phyloP scores from a whole-genome alignment of 1,140 invertebrate species.

The Drosophila lacertosa region DNA sequence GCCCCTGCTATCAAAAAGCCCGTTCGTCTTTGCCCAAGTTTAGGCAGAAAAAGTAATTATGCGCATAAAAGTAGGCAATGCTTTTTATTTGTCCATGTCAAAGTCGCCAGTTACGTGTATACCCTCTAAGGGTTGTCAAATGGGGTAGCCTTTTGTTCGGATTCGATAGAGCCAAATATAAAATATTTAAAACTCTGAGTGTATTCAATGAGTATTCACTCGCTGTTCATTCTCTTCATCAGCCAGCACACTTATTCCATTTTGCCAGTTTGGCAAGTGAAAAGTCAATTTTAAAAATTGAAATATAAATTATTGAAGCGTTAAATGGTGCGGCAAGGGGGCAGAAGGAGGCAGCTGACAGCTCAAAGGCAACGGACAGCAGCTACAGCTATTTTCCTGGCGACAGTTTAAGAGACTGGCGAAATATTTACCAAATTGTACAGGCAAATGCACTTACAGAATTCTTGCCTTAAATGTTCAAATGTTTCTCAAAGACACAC shows the following conservation, averaged over 20 bases:
- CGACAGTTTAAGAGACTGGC: conserved; percentile 30
- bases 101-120: neutral
- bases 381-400: conserved; percentile 14
- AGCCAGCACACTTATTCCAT: neutral
- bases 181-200: neutral
- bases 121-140: too few relatives aligned
- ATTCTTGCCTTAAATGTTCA: neutral
- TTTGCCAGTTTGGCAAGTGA: conserved; percentile 43
- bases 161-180: too few relatives aligned
- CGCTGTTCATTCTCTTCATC: neutral
- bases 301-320: conserved; percentile 75
- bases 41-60: conserved; percentile 56
- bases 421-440: conserved; percentile 55
- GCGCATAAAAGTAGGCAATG: conserved; percentile 52
- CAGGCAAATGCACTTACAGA: conserved; percentile 43
- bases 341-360: neutral
- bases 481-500: neutral
- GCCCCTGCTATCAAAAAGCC: neutral
- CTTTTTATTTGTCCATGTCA: conserved; percentile 27
- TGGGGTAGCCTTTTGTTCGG: too few relatives aligned
- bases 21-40: conserved; percentile 19
- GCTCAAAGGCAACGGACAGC: neutral
- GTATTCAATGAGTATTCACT: conserved; percentile 9
- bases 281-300: conserved; percentile 66
- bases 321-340: conserved; percentile 35